A percentile compares a stretch with the other conserved stretches of the same genome.
Evolutionary conservation across 2,888 invertebrate species (phyloP).

Genomic region (Drosophila paranaensis): DNA sequence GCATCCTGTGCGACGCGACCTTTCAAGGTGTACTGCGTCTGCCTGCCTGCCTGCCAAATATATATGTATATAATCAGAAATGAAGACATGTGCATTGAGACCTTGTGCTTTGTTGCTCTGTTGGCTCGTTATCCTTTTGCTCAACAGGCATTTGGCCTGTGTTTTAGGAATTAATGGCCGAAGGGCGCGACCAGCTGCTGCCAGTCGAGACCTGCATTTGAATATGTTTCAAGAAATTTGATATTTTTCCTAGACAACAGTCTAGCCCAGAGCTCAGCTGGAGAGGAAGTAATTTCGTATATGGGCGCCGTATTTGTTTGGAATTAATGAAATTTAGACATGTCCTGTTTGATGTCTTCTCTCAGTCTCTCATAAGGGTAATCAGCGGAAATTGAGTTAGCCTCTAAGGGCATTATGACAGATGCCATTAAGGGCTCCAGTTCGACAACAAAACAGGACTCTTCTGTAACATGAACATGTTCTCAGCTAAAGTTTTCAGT

Average conservation of each 20-base stretch:
- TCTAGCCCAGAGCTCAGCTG: constrained; percentile 14
- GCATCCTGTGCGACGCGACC: constrained; percentile 40
- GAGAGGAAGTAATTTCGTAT: constrained; percentile 71
- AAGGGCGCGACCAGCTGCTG: constrained; percentile 52
- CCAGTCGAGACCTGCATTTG: constrained; percentile 49
- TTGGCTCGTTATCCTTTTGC: constrained; percentile 71
- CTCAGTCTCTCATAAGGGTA: constrained; percentile 62
- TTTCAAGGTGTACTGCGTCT: constrained; percentile 58
- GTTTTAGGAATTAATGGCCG: constrained; percentile 57
- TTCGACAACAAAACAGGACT: constrained; percentile 15
- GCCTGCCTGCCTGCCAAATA: constrained; percentile 20
- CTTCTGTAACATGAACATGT: constrained; percentile 29
- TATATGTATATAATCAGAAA: constrained; percentile 61
- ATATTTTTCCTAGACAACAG: constrained; percentile 60
- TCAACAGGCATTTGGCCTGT: constrained; percentile 52
- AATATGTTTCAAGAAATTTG: constrained; percentile 67
- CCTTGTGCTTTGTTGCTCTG: constrained; percentile 20
- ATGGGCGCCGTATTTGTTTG: constrained; percentile 75
- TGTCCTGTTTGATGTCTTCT: constrained; percentile 48
- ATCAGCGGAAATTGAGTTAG: constrained; percentile 75
- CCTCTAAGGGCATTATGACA: constrained; percentile 59
- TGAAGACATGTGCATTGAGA: constrained; percentile 71
- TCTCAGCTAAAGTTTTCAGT: constrained; percentile 37
- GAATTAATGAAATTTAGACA: constrained; percentile 77
- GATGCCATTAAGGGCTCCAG: constrained; percentile 42